phyloP scores from a whole-genome alignment of 2,888 invertebrate species.

The Mythimna lalbum region DNA sequence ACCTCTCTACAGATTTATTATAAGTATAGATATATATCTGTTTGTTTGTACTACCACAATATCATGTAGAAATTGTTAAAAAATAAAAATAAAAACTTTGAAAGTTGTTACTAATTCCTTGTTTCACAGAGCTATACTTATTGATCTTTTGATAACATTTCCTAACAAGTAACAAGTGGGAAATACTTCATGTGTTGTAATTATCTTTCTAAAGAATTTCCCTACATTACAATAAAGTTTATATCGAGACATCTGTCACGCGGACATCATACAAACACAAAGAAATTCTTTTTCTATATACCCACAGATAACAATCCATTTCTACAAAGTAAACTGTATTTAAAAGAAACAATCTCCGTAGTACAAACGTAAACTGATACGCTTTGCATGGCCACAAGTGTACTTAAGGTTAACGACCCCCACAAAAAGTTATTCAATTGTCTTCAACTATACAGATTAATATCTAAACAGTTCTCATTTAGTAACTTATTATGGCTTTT shows the following conservation, averaged over 20 bases:
- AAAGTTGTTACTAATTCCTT: no score
- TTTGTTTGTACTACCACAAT: background rate
- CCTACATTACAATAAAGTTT: conserved; percentile 9
- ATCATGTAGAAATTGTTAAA: background rate
- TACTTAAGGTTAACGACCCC: conserved; percentile 44
- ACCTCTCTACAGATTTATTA: no score
- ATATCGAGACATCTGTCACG: conserved; percentile 35
- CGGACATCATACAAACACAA: conserved; percentile 30
- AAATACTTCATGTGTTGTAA: conserved; percentile 8
- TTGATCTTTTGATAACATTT: conserved; percentile 25
- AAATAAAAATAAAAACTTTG: background rate
- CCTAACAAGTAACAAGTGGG: conserved; percentile 6
- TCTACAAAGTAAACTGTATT: conserved; percentile 2
- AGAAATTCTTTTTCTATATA: conserved; percentile 5
- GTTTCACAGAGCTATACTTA: no score
- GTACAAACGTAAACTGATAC: conserved; percentile 32
- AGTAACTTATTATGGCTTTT: conserved; percentile 56
- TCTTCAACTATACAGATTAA: conserved; percentile 46
- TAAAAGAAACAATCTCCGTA: conserved; percentile 28
- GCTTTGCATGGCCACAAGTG: conserved; percentile 37
- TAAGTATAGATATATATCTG: no score
- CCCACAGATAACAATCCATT: conserved; percentile 9
- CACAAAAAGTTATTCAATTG: conserved; percentile 53
- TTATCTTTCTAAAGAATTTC: conserved; percentile 15
- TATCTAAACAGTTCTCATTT: conserved; percentile 55